phyloP scores from a whole-genome alignment of 2,888 invertebrate genomes.

The Netelia inedita region DNA sequence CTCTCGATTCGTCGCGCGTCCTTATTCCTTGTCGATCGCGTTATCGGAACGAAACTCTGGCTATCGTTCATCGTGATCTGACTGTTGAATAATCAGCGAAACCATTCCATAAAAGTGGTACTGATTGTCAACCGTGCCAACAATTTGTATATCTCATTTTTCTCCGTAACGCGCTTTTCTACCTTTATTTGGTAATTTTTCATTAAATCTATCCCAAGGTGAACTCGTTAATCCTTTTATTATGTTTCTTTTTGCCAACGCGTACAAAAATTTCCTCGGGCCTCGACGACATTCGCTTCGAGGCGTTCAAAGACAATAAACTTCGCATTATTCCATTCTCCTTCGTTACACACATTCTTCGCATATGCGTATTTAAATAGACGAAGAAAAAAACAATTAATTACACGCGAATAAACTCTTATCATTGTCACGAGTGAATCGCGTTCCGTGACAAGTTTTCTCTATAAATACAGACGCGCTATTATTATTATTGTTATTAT shows the following conservation, averaged over 20 bases:
- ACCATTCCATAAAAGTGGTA: neutral
- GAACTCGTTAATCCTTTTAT: neutral
- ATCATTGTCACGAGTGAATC: too few species aligned
- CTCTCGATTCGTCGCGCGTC: conserved; percentile 7
- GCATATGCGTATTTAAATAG: too few species aligned
- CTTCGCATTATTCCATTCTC: neutral
- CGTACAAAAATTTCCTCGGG: neutral
- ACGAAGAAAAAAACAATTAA: too few species aligned
- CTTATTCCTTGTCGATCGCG: conserved; percentile 34
- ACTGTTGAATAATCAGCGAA: conserved; percentile 45
- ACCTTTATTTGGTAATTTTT: neutral
- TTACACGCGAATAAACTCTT: too few species aligned
- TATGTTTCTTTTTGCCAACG: neutral
- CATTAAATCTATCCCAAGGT: neutral
- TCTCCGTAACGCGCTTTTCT: neutral
- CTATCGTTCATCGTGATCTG: conserved; percentile 42
- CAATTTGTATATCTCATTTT: neutral
- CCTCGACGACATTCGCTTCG: neutral
- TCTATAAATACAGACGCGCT: too few species aligned
- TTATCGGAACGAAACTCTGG: conserved; percentile 48
- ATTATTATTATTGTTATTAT: too few species aligned
- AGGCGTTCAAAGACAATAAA: neutral
- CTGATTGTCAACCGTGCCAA: neutral
- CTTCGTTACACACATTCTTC: too few species aligned
- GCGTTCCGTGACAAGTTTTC: too few species aligned